Conservation (phyloP, 2,797 vertebrate genomes). For the Capromys pilorides region DNA sequence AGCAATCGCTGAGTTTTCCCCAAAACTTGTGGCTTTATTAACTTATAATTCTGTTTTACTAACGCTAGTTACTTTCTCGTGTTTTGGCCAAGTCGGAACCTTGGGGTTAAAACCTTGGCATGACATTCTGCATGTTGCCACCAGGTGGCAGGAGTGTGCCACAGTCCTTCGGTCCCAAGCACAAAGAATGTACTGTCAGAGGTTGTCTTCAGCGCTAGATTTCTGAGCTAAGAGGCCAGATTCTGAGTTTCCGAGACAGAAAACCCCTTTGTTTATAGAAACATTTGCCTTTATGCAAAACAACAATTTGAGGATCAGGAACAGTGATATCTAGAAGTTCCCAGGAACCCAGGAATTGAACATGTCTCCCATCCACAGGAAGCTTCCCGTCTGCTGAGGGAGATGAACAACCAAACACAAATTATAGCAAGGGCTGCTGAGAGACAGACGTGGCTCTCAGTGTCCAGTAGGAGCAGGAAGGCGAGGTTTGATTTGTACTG, state of each 20-base stretch:
- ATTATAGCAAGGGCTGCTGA: not conserved
- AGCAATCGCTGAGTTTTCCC: not conserved
- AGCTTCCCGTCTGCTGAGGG: not conserved
- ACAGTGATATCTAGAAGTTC: not conserved
- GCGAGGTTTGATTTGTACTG: not conserved
- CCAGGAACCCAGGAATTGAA: not conserved
- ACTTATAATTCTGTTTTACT: not conserved
- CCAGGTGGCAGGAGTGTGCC: constrained; percentile 78
- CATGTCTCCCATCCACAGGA: not conserved
- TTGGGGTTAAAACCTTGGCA: constrained; percentile 26
- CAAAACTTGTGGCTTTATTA: not conserved
- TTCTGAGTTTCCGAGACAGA: constrained; percentile 29
- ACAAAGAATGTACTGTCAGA: constrained; percentile 28
- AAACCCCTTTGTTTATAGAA: constrained; percentile 44
- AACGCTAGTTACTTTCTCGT: not conserved
- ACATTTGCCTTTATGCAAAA: constrained; percentile 34
- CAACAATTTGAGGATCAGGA: not conserved
- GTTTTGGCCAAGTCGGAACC: constrained; percentile 41
- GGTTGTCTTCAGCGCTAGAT: constrained; percentile 40
- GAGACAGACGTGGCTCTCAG: not conserved
- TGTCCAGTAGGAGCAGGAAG: not conserved
- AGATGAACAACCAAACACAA: not conserved
- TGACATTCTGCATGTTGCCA: constrained; percentile 59
- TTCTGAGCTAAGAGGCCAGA: constrained; percentile 27
- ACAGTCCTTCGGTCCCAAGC: constrained; percentile 61